phyloP scores from a whole-genome alignment of 2,113 vertebrate species.

The Excalfactoria chinensis region DNA sequence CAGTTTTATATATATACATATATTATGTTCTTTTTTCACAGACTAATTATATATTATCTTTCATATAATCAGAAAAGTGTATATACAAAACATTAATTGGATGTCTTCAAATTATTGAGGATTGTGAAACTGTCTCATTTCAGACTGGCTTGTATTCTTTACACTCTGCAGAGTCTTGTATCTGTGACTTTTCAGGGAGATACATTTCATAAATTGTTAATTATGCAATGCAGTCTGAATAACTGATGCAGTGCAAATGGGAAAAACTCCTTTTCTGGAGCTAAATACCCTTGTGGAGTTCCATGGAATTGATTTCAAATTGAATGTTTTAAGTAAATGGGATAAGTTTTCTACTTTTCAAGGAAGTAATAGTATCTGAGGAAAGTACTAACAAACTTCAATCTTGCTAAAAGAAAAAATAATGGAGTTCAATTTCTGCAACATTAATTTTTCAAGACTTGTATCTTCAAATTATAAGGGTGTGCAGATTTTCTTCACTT shows the following conservation, averaged over 20 bases:
- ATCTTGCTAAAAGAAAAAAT: slow-evolving; percentile 47
- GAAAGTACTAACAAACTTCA: slow-evolving; percentile 60
- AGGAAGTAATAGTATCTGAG: not conserved
- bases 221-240: slow-evolving; percentile 59
- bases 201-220: slow-evolving; percentile 73
- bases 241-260: slow-evolving; percentile 50
- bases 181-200: slow-evolving; percentile 46
- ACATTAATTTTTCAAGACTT: slow-evolving; percentile 53
- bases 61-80: not conserved
- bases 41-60: not conserved
- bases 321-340: slow-evolving; percentile 66
- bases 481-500: not conserved
- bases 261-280: slow-evolving; percentile 11
- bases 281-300: slow-evolving; percentile 38
- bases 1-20: not conserved
- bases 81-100: slow-evolving; percentile 7
- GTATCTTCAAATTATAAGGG: not conserved
- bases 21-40: not conserved
- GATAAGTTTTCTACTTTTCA: slow-evolving; percentile 35
- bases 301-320: slow-evolving; percentile 55
- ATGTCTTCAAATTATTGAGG: slow-evolving; percentile 41
- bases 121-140: slow-evolving; percentile 1
- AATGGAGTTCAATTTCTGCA: slow-evolving; percentile 26
- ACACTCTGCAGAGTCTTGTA: slow-evolving; percentile 31
- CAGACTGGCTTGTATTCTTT: slow-evolving; percentile 25